Conservation (phyloP, 37 sponge, comb jelly and placozoan genomes). For the Ephydatia muelleri region DNA sequence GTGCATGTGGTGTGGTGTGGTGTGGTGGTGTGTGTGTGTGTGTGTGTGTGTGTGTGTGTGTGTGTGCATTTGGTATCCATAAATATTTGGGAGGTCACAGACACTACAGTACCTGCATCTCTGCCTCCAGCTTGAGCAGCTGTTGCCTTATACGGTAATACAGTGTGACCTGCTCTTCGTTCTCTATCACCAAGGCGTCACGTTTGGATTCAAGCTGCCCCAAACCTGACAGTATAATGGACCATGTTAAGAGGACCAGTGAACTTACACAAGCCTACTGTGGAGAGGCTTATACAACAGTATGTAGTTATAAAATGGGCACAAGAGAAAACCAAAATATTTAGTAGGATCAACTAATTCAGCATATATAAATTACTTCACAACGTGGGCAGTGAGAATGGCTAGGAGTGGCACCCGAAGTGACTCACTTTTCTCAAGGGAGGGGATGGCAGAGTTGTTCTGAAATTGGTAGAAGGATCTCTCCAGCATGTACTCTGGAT, state of each 20-base stretch:
- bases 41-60: too few species aligned
- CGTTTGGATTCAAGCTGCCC: constrained; percentile 61
- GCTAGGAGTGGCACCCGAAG: not conserved
- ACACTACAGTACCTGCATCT: constrained; percentile 52
- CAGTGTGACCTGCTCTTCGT: constrained; percentile 76
- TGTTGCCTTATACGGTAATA: constrained; percentile 92
- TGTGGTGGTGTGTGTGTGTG: too few species aligned
- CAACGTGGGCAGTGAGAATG: not conserved
- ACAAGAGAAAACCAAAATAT: too few species aligned
- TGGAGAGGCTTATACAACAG: too few species aligned
- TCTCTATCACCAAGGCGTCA: constrained; percentile 70
- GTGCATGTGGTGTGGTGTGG: too few species aligned
- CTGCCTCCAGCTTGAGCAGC: constrained; percentile 67
- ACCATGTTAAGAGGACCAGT: not conserved
- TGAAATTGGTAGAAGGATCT: constrained; percentile 97
- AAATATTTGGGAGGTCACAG: not conserved
- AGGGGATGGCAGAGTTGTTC: constrained; percentile 90
- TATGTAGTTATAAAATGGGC: not conserved
- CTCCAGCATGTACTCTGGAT: constrained; percentile 98
- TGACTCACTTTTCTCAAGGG: constrained; percentile 72
- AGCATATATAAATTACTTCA: not conserved
- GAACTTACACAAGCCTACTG: not conserved
- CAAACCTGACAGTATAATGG: constrained; percentile 43
- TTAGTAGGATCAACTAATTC: not conserved
- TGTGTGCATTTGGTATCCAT: not conserved